Evolutionary conservation across 2,888 invertebrate genomes (phyloP).

Genomic region (Neoscelio sp.): DNA sequence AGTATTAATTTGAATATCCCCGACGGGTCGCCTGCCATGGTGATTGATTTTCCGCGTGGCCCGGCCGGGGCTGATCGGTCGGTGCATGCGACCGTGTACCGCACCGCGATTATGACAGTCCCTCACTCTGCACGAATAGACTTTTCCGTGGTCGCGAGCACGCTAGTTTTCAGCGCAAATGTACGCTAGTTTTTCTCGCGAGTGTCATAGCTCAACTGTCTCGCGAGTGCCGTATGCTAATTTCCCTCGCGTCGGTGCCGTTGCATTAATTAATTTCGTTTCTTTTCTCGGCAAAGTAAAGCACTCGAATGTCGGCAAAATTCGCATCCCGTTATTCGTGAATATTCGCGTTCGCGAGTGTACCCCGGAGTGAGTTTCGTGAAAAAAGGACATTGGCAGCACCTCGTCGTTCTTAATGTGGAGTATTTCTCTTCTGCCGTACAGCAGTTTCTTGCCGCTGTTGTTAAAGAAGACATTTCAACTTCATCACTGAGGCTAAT

Average conservation of each 20-base stretch:
- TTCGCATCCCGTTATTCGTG: conserved; percentile 20
- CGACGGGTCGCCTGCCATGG: no score
- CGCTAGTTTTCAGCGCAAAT: no score
- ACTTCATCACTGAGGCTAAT: conserved; percentile 52
- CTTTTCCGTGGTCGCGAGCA: no score
- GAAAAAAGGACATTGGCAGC: conserved; percentile 44
- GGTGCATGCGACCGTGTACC: no score
- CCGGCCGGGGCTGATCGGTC: no score
- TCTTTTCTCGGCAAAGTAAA: conserved; percentile 22
- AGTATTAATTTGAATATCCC: no score
- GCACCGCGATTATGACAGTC: no score
- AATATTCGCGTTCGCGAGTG: conserved; percentile 13
- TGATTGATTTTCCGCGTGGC: no score
- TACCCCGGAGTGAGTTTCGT: conserved; percentile 9
- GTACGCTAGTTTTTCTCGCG: no score
- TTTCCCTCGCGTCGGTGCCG: conserved; percentile 11
- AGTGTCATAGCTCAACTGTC: no score
- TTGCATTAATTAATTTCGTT: conserved; percentile 37
- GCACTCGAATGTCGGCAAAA: conserved; percentile 21
- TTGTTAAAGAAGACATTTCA: conserved; percentile 58
- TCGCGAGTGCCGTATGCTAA: conserved; percentile 18
- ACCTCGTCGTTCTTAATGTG: conserved; percentile 35
- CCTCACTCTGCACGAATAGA: no score
- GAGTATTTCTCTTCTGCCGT: conserved; percentile 22
- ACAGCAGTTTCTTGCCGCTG: conserved; percentile 32